phyloP scores from a whole-genome alignment of 1,140 invertebrate species.

The Lineus longissimus region DNA sequence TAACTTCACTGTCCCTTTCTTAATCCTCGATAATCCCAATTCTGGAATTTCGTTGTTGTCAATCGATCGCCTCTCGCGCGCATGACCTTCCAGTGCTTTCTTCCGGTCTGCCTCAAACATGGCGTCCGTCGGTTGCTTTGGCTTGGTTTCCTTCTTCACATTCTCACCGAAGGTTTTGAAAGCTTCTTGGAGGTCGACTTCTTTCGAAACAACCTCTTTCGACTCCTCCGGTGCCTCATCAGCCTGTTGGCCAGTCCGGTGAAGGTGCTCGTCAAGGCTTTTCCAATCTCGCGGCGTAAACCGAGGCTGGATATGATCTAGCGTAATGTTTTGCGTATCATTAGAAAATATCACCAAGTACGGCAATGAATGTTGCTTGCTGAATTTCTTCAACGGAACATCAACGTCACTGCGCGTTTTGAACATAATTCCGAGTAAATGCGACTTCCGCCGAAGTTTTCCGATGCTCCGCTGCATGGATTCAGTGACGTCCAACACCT shows the following conservation, averaged over 20 bases:
- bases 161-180: too few relatives aligned
- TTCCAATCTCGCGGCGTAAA: neutral
- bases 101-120: neutral
- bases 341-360: slow-evolving; percentile 54
- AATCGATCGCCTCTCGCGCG: slow-evolving; percentile 31
- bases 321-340: slow-evolving; percentile 38
- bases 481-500: slow-evolving; percentile 43
- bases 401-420: slow-evolving; percentile 23
- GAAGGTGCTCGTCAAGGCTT: slow-evolving; percentile 8
- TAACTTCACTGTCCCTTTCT: neutral
- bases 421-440: slow-evolving; percentile 43
- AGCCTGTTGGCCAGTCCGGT: slow-evolving; percentile 26
- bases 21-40: slow-evolving; percentile 22
- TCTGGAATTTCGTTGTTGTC: slow-evolving; percentile 52
- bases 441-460: slow-evolving; percentile 23
- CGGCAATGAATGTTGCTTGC: slow-evolving; percentile 42
- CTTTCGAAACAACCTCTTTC: too few relatives aligned
- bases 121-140: neutral
- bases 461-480: slow-evolving; percentile 36
- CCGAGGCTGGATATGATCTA: slow-evolving; percentile 11
- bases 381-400: slow-evolving; percentile 31
- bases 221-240: neutral
- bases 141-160: too few relatives aligned
- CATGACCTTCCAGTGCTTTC: neutral
- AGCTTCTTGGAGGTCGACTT: too few relatives aligned